Evolutionary conservation across 2,113 vertebrate genomes (phyloP).

Genomic region (Labeo catla): DNA sequence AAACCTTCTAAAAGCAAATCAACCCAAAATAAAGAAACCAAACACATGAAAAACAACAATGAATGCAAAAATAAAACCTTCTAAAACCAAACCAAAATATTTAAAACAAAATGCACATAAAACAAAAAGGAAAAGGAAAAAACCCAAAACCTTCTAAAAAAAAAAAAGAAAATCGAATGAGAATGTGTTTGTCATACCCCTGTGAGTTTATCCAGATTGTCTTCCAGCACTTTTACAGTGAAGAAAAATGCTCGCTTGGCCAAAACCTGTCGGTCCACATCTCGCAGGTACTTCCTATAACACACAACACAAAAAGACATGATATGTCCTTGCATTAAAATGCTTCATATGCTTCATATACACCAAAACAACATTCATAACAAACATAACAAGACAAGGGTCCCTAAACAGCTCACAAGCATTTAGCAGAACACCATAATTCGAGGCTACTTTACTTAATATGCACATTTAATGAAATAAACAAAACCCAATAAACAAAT

Average conservation of each 20-base stretch:
- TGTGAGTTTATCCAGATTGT: constrained; percentile 89
- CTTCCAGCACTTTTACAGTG: constrained; percentile 95
- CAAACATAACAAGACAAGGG: not conserved
- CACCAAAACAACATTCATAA: not conserved
- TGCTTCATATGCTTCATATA: too few relatives aligned
- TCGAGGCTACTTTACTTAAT: not conserved
- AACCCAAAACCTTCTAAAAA: too few relatives aligned
- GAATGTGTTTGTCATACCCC: constrained; percentile 76
- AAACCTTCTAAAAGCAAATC: too few relatives aligned
- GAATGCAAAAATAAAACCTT: too few relatives aligned
- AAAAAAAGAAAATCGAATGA: not conserved
- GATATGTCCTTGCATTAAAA: not conserved
- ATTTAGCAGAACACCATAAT: not conserved
- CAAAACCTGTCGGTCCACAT: constrained; percentile 98
- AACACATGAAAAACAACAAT: too few relatives aligned
- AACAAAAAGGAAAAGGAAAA: too few relatives aligned
- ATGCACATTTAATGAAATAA: not conserved
- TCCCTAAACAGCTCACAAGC: not conserved
- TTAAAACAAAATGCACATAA: too few relatives aligned
- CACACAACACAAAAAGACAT: constrained; percentile 25
- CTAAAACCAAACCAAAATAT: too few relatives aligned
- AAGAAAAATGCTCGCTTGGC: constrained; percentile 94
- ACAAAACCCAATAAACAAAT: not conserved
- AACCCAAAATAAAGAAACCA: too few relatives aligned
- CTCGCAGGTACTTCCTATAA: constrained; percentile 92